A percentile compares a stretch with the other conserved stretches of the same genome.
Conservation (phyloP, 2,888 invertebrate genomes). For the Panorpa germanica region DNA sequence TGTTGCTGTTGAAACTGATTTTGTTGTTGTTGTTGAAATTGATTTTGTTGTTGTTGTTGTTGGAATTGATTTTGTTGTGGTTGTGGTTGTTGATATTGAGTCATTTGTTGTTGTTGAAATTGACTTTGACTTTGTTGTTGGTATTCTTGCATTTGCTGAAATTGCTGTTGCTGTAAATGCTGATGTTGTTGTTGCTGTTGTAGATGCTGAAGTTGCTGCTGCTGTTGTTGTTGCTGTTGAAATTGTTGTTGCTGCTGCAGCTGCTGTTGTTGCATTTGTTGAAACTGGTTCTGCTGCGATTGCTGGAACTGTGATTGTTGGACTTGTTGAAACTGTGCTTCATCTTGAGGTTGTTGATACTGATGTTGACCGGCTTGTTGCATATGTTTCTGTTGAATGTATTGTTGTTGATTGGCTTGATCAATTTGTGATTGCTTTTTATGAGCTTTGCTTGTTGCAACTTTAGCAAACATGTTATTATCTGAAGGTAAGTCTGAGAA, state of each 20-base stretch:
- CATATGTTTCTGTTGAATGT: conserved; percentile 12
- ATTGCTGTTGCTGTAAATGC: conserved; percentile 20
- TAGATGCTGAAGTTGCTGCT: conserved; percentile 14
- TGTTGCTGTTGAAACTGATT: no score
- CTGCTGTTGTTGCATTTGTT: conserved; percentile 19
- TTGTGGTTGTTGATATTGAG: conserved; percentile 30
- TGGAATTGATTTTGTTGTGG: conserved; percentile 26
- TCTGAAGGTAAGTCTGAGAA: conserved; percentile 50
- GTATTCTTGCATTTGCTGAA: conserved; percentile 15
- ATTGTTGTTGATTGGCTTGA: conserved; percentile 11
- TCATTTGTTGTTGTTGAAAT: conserved; percentile 24
- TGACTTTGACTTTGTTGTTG: conserved; percentile 16
- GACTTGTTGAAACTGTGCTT: conserved; percentile 12
- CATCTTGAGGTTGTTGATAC: conserved; percentile 12
- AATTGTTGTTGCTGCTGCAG: conserved; percentile 18
- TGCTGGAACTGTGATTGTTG: conserved; percentile 18
- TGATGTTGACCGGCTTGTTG: conserved; percentile 13
- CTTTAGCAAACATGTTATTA: conserved; percentile 39
- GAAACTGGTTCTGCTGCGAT: conserved; percentile 25
- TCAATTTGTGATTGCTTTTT: conserved; percentile 11
- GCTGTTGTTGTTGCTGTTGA: conserved; percentile 8
- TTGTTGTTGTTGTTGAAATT: no score
- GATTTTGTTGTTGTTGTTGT: no score
- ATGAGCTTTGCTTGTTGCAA: conserved; percentile 7
- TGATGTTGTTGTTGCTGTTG: conserved; percentile 19